phyloP scores from a whole-genome alignment of 2,113 vertebrate species.

The Numida meleagris region DNA sequence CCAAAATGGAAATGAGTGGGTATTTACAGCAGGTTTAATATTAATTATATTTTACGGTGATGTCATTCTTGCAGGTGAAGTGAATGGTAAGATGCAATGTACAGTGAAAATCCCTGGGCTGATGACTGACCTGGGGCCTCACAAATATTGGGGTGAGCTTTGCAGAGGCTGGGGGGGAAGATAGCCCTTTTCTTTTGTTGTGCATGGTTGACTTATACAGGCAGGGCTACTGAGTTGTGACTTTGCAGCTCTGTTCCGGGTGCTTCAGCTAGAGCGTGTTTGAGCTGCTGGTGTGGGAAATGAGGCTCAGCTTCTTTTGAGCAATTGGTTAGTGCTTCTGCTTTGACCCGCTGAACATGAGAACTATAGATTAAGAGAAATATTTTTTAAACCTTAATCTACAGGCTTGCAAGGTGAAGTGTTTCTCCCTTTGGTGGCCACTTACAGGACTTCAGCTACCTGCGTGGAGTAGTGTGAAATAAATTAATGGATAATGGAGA shows the following conservation, averaged over 20 bases:
- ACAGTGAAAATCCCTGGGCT: not conserved
- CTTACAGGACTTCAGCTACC: not conserved
- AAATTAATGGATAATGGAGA: not conserved
- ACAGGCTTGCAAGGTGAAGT: rapidly evolving
- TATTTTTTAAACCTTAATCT: not conserved
- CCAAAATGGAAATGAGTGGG: slow-evolving; percentile 23
- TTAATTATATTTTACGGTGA: slow-evolving; percentile 51
- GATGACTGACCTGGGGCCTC: not conserved
- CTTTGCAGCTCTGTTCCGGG: not conserved
- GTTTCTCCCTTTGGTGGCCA: rapidly evolving
- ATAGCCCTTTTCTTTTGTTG: not conserved
- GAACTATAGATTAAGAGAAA: not conserved
- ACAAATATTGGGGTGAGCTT: not conserved
- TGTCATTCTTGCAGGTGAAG: slow-evolving; percentile 12
- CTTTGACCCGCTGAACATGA: not conserved
- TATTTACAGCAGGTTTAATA: slow-evolving; percentile 43
- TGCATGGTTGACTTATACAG: not conserved
- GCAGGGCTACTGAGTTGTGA: not conserved
- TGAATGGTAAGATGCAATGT: not conserved
- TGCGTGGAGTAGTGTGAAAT: not conserved
- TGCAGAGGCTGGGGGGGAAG: not conserved
- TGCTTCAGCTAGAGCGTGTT: not conserved
- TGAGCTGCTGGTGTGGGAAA: not conserved
- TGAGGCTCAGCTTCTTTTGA: not conserved
- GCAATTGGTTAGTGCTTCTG: not conserved